These are phyloP conservation scores for Phaedon cochleariae DNA, from an alignment of 2,888 invertebrate genomes.

Conservation along the genomic window DNA sequence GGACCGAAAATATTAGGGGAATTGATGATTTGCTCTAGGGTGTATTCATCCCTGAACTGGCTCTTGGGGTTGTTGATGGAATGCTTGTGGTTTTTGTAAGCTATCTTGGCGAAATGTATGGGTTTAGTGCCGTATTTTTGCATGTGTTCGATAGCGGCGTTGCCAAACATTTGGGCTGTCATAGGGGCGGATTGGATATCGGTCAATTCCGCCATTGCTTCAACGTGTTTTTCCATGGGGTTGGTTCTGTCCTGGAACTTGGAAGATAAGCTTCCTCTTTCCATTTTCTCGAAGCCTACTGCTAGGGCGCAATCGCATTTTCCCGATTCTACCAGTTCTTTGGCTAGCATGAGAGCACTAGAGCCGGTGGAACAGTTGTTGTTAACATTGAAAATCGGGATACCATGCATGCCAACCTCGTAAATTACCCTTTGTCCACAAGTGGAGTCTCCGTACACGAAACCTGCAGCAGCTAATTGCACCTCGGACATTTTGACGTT, in stretches of 20 bases:
- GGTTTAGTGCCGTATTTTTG: slow-evolving; percentile 92
- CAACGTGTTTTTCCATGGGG: slow-evolving; percentile 89
- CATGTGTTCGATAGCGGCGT: slow-evolving; percentile 96
- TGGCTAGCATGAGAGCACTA: slow-evolving; percentile 88
- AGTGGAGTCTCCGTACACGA: slow-evolving; percentile 95
- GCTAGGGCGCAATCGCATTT: slow-evolving; percentile 89
- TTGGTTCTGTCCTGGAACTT: slow-evolving; percentile 83
- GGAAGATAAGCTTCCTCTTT: slow-evolving; percentile 83
- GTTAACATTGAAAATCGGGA: slow-evolving; percentile 97
- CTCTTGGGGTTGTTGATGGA: slow-evolving; percentile 96
- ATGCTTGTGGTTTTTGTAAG: slow-evolving; percentile 97
- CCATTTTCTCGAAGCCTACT: slow-evolving; percentile 98
- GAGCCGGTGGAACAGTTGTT: slow-evolving; percentile 99
- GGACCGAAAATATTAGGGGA: slow-evolving; percentile 91
- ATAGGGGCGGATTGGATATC: slow-evolving; percentile 87
- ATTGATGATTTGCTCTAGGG: slow-evolving; percentile 87
- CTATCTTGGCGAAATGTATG: slow-evolving; percentile 96
- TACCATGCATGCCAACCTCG: slow-evolving; percentile 88
- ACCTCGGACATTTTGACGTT: slow-evolving; percentile 78
- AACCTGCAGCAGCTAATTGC: slow-evolving; percentile 91
- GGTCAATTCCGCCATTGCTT: slow-evolving; percentile 82
- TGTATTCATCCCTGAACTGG: slow-evolving; percentile 92
- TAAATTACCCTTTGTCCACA: slow-evolving; percentile 95
- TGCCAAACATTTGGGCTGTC: slow-evolving; percentile 95
- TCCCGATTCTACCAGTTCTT: slow-evolving; percentile 91